Conservation (phyloP, 2,888 invertebrate species). For the Drosophila quasianomalipes region DNA sequence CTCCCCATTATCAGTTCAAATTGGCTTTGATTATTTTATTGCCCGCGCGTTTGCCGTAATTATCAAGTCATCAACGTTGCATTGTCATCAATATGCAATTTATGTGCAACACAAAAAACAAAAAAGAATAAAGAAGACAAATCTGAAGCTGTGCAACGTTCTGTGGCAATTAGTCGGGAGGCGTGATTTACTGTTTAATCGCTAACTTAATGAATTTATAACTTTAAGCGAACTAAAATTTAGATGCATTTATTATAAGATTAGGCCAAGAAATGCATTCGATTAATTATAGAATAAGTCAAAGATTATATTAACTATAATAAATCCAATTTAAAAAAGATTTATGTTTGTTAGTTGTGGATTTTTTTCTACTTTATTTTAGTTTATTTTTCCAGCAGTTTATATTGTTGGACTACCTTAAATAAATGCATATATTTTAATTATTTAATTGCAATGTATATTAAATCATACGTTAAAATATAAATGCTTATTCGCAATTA, state of each 20-base stretch:
- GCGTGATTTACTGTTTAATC: background rate
- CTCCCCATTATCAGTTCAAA: slow-evolving; percentile 36
- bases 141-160: slow-evolving; percentile 41
- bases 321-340: background rate
- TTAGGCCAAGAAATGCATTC: background rate
- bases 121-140: slow-evolving; percentile 7
- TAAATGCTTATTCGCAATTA: background rate
- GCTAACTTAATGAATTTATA: background rate
- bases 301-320: background rate
- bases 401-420: no score
- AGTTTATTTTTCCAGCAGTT: background rate
- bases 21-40: slow-evolving; percentile 79
- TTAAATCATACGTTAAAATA: background rate
- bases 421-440: background rate
- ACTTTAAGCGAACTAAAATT: background rate
- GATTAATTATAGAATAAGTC: background rate
- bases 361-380: no score
- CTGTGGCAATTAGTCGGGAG: slow-evolving; percentile 6
- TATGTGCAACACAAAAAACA: slow-evolving; percentile 44
- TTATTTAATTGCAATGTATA: background rate
- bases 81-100: slow-evolving; percentile 78
- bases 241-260: background rate
- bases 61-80: slow-evolving; percentile 81
- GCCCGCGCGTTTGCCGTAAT: slow-evolving; percentile 77
- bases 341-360: background rate